These are phyloP conservation scores for Albula goreensis DNA, from an alignment of 2,113 vertebrate species.

Conservation along the genomic window DNA sequence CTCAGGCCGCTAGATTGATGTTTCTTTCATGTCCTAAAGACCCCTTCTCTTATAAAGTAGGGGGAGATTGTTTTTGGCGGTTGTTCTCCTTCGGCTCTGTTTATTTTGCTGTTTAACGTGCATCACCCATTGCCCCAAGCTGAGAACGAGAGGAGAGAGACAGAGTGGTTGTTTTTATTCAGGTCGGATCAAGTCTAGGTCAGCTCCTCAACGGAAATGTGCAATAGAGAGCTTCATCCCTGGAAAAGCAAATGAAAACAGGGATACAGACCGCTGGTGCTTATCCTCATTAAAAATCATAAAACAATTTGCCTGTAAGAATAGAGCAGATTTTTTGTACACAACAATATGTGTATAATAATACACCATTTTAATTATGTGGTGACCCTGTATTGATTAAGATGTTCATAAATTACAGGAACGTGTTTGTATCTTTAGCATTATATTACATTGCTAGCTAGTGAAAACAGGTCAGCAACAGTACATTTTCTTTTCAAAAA, in stretches of 20 bases:
- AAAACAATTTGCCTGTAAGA: background rate
- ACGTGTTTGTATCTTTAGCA: background rate
- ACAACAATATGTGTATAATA: too few species aligned
- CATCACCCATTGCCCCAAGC: background rate
- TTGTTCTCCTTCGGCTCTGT: background rate
- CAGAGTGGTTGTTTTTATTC: slow-evolving; percentile 5
- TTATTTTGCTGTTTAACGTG: background rate
- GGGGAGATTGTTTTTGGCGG: background rate
- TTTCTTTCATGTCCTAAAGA: background rate
- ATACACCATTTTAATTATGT: too few species aligned
- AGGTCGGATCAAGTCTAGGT: background rate
- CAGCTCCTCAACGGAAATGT: background rate
- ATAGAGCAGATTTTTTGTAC: background rate
- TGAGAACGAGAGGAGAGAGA: background rate
- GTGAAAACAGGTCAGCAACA: too few species aligned
- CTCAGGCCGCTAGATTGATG: background rate
- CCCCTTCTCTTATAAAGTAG: background rate
- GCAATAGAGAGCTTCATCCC: background rate
- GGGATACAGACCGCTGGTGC: background rate
- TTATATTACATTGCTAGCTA: too few species aligned
- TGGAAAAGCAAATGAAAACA: background rate
- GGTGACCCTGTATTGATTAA: background rate
- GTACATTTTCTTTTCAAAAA: too few species aligned
- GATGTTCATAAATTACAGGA: background rate
- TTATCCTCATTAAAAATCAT: background rate